Base-by-base conservation (phyloP, 2,113 vertebrate species). In the Sialia sialis region DNA sequence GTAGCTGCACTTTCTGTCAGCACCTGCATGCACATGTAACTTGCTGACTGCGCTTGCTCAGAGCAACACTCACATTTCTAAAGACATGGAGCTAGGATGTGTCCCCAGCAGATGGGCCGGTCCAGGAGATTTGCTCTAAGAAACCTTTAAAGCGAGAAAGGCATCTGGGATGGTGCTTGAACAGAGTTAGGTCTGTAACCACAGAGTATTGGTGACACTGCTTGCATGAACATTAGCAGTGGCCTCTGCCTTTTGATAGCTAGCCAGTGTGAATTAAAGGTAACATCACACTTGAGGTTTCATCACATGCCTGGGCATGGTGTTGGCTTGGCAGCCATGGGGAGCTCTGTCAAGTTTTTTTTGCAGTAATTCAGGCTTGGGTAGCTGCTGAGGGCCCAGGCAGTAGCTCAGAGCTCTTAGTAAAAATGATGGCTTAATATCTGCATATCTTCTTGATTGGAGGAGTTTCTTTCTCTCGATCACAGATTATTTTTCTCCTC, bases 1-100 rank as follows among this genome's bases (percentile, higher is more conserved):
- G 13, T 22, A 75, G 44, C 30, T 62, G 54, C 29, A 10, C 54
- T 77, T 84, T n/a, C 49, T 86, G 67, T 16, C 46, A 49, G 16
- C 46, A 66, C 49, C 49, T 80, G 48, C 43, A 32, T 1, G 1
- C 6, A 4, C 0, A 0, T 46, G 30, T 64, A 66, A 82, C 27
- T 25, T 78, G 46, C 39, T 63, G 72, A 52, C 54, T 56, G 63
- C 1, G 2, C 60, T 73, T 44, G 36, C 60, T 84, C 30, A 27
- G 51, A 49, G 51, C 34, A 7, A 3, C 0, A 0, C 36, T 69
- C 22, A 0, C 0, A 0, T 52, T 73, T 85, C 78, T 90, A 58
- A 38, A 68, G 48, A 23, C 36, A 41, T 19, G 44, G 44, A 54
- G 32, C 49, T 78, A n/a, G 26, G 46, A 14, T 68, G 51, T 54